A percentile compares a stretch with the other conserved stretches of the same genome.
Conservation (phyloP, 2,888 invertebrate species). For the Perizoma affinitatum region DNA sequence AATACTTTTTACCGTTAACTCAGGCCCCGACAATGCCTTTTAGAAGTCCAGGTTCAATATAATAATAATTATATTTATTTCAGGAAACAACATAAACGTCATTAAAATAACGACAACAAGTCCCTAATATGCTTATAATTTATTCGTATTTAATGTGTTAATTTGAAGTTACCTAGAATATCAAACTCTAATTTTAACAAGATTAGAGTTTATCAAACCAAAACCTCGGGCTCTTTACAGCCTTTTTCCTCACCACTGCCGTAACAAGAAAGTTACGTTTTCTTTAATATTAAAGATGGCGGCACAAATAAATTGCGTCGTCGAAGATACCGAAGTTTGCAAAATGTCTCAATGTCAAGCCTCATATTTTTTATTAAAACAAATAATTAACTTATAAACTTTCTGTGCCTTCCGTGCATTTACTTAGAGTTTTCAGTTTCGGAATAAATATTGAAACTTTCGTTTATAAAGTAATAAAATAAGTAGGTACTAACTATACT, state of each 20-base stretch:
- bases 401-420: conserved; percentile 9
- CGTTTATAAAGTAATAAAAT: too few species aligned
- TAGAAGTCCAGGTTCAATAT: too few species aligned
- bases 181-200: conserved; percentile 15
- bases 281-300: conserved; percentile 56
- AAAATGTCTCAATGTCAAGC: conserved; percentile 17
- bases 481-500: too few species aligned
- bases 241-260: conserved; percentile 48
- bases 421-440: not conserved
- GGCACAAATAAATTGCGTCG: conserved; percentile 29
- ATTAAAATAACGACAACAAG: not conserved
- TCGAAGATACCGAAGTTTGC: conserved; percentile 23
- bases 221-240: conserved; percentile 8
- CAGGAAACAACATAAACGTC: too few species aligned
- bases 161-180: too few species aligned
- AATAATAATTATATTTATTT: too few species aligned
- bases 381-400: conserved; percentile 19
- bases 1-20: too few species aligned
- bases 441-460: too few species aligned
- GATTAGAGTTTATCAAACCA: conserved; percentile 15
- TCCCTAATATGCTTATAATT: too few species aligned
- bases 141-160: too few species aligned
- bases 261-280: conserved; percentile 58
- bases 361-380: conserved; percentile 21
- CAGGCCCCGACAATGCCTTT: too few species aligned